These are phyloP conservation scores for Colletes collaris DNA, from an alignment of 2,888 invertebrate species.

Conservation along the genomic window DNA sequence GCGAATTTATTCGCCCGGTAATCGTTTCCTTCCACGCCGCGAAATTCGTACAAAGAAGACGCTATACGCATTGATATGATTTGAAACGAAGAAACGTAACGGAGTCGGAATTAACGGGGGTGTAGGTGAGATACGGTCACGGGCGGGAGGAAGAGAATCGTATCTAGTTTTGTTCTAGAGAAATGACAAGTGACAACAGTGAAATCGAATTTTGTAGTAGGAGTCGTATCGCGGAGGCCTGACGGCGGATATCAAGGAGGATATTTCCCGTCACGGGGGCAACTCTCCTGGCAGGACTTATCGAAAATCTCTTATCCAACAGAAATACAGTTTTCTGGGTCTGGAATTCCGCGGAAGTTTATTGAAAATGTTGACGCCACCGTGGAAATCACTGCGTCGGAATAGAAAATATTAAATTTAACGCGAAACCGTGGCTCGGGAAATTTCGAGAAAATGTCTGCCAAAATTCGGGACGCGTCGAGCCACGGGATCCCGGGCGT, in stretches of 20 bases:
- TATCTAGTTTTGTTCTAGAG: slow-evolving; percentile 9
- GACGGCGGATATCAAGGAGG: slow-evolving; percentile 30
- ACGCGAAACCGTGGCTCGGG: too few relatives aligned
- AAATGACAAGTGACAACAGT: slow-evolving; percentile 46
- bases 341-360: neutral
- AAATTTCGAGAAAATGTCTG: too few relatives aligned
- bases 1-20: too few relatives aligned
- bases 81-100: too few relatives aligned
- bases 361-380: neutral
- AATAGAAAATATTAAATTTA: neutral
- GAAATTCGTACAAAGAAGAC: too few relatives aligned
- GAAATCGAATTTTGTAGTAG: slow-evolving; percentile 49
- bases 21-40: too few relatives aligned
- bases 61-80: too few relatives aligned
- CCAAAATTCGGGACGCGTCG: neutral
- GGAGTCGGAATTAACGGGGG: too few relatives aligned
- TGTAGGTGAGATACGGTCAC: too few relatives aligned
- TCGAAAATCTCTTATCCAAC: slow-evolving; percentile 38
- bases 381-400: neutral
- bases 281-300: slow-evolving; percentile 21
- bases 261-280: slow-evolving; percentile 27
- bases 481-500: neutral
- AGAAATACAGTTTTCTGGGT: slow-evolving; percentile 9
- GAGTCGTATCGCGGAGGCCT: slow-evolving; percentile 25
- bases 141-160: too few relatives aligned